phyloP scores from a whole-genome alignment of 53 echinoderm and acorn worm genomes.

The Holothuria leucospilota region DNA sequence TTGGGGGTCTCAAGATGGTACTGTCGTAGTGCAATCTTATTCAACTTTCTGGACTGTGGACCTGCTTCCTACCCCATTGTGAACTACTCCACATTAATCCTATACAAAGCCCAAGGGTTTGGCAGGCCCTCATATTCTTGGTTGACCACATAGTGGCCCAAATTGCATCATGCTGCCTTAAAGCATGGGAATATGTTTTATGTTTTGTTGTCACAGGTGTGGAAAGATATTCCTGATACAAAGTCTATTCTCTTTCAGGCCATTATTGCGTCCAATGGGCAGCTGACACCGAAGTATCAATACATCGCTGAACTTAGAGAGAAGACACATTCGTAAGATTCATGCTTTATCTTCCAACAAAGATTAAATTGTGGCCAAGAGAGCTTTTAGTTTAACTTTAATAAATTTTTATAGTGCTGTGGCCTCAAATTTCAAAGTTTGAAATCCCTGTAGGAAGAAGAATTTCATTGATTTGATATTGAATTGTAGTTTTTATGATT shows the following conservation, averaged over 20 bases:
- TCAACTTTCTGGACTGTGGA: no score
- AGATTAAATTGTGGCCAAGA: no score
- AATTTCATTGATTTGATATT: no score
- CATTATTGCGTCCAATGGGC: slow-evolving; percentile 86
- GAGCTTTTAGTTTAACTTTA: no score
- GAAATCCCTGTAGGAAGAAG: no score
- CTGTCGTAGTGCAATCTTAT: no score
- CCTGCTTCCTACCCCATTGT: no score
- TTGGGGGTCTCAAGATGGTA: no score
- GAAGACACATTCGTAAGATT: slow-evolving; percentile 71
- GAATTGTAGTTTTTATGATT: no score
- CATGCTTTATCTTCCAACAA: background rate
- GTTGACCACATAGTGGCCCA: background rate
- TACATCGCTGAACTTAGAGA: slow-evolving; percentile 81
- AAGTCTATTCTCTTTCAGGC: slow-evolving; percentile 62
- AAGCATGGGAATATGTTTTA: background rate
- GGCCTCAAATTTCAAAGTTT: no score
- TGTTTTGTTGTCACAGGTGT: background rate
- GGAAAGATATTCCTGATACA: no score
- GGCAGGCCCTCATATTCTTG: background rate
- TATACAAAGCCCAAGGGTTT: background rate
- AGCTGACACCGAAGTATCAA: slow-evolving; percentile 78
- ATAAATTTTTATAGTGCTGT: no score
- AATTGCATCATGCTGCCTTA: background rate
- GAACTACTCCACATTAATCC: background rate